Evolutionary conservation across 1,140 invertebrate genomes (phyloP), one percentile per base, ranked within the genome.

Genomic region (Drosophila pseudoananassae): DNA sequence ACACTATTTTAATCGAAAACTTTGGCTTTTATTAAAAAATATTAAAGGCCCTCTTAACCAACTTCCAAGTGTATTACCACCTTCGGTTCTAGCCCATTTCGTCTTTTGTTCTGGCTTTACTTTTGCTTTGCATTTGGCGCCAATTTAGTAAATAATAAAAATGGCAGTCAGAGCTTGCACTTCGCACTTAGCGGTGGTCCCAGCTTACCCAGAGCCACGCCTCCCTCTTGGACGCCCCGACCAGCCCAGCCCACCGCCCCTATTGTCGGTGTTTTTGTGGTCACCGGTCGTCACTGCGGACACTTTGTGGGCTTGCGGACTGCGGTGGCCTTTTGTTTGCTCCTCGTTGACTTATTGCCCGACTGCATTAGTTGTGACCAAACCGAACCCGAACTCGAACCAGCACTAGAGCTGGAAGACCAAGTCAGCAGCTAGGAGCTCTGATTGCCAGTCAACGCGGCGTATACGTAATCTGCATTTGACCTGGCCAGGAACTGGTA

Each of bases 101-200:
- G 9, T 27, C 52, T 31, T 14, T 82, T 63, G 40, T 54, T 73
- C 60, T 75, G 66, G 45, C 72, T 61, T 77, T 71, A 71, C 59
- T 80, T 76, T 81, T 75, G 29, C 80, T 84, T 85, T 85, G 82
- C 81, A 84, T 84, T 84, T 84, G 81, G 83, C 81, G 82, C 81
- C 81, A 84, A 84, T 84, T 84, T 84, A 87, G 73, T 84, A 84
- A 84, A 84, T 84, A 84, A 84, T 84, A 84, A 81, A 85, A 84
- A 83, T 80, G 73, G 81, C 55, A 87, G 73, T 87, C 77, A 74
- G 63, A 70, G 58, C 77, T 74, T 81, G 81, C 82, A 84, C 68
- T 84, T 84, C 81, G 81, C 77, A 84, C 81, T 84, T 84, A 51
- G 70, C 72, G 63, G 52, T 38, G 36, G 53, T 60, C 69, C 69